phyloP scores from a whole-genome alignment of 2,888 invertebrate species.

The Alloplasta piceator region DNA sequence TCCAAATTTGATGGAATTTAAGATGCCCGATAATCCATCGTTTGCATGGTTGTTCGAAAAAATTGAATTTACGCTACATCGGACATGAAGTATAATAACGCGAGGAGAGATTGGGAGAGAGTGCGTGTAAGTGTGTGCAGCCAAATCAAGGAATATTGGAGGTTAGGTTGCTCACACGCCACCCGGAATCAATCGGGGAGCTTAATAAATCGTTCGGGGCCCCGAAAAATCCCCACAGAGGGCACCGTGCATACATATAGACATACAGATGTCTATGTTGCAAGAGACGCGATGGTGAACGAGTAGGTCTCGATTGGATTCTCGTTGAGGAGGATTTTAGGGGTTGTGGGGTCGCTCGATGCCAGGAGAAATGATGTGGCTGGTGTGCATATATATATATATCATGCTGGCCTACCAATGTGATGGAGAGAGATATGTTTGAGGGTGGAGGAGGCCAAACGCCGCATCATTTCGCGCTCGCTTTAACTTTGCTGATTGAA shows the following conservation, averaged over 20 bases:
- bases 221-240: slow-evolving; percentile 25
- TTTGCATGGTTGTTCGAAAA: too few relatives aligned
- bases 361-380: too few relatives aligned
- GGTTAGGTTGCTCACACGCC: not conserved
- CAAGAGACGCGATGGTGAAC: slow-evolving; percentile 18
- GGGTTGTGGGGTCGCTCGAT: slow-evolving; percentile 9
- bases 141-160: not conserved
- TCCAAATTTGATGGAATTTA: too few relatives aligned
- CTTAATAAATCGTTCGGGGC: slow-evolving; percentile 47
- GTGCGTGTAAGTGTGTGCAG: not conserved
- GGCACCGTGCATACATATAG: not conserved
- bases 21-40: too few relatives aligned
- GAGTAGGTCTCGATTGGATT: slow-evolving; percentile 59
- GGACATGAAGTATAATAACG: too few relatives aligned
- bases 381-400: slow-evolving; percentile 55
- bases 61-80: too few relatives aligned
- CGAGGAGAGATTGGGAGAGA: not conserved
- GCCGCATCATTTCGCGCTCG: slow-evolving; percentile 77
- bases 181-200: not conserved
- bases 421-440: slow-evolving; percentile 35
- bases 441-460: slow-evolving; percentile 55
- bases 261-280: not conserved
- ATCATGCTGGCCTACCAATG: slow-evolving; percentile 41
- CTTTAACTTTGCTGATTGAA: slow-evolving; percentile 78
- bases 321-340: slow-evolving; percentile 55